Base-by-base conservation (phyloP, 2,113 vertebrate genomes). In the Archocentrus centrarchus region DNA sequence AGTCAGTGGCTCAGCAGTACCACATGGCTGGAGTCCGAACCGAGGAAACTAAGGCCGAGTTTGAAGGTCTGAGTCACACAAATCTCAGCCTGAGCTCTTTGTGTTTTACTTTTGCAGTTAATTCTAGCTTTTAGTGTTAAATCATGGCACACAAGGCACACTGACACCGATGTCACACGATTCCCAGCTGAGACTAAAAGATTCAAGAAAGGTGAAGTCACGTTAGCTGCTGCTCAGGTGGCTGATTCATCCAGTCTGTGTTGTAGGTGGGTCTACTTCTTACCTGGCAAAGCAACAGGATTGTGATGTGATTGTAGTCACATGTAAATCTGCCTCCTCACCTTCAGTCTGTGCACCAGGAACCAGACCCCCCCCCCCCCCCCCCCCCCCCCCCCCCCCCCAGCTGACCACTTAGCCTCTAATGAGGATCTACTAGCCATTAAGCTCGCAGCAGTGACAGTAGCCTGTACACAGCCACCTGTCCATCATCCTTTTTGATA, bases 11-110 rank as follows among this genome's bases (percentile, higher is more conserved):
- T 62, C 97, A 97, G 59, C 97, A 98, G 89, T 99, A 96, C 93
- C 96, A 98, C 95, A 99, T 99, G 98, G 98, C 97, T 0, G 98
- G 98, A 1, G 98, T 99, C 44, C 95, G 98, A 22, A 99, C 97
- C 1, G 97, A 97, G 39, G 96, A 97, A 20, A 91, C 97, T 0
- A 60, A 95, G 22, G 90, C 92, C 0, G 97, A 97, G 17, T 97
- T 95, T n/a, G 97, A 98, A 95, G 98, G 98, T 98, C 87, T n/a
- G 79, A 32, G 2, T 14, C 6, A 7, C 44, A 30, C 8, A 58
- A 35, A 68, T 41, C 41, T 70, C 0, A 6, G 3, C 20, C 4
- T 50, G 58, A 0, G 66, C 66, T 70, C 41, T 20, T 50, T 70
- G 66, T 0, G 3, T 50, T 50, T 70, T 70, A 70, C 44, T 32